Conservation (phyloP, 2,797 vertebrate species). For the Clarias laeviceps region DNA sequence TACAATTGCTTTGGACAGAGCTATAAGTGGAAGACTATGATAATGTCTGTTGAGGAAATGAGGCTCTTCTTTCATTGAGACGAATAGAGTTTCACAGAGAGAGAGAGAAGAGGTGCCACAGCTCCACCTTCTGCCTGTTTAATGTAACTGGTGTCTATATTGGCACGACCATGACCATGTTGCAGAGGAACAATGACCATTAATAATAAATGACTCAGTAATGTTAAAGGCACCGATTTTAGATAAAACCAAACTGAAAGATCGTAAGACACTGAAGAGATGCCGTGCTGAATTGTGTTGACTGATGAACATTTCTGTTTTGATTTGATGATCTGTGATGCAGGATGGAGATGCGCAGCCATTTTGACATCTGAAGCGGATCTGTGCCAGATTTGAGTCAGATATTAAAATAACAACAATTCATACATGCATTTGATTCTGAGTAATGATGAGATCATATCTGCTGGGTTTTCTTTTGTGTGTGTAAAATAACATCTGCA, state of each 20-base stretch:
- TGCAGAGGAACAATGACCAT: neutral
- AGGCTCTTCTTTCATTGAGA: constrained; percentile 24
- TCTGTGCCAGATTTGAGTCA: neutral
- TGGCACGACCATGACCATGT: neutral
- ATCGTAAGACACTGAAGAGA: neutral
- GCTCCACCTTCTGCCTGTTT: constrained; percentile 6
- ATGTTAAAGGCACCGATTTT: neutral
- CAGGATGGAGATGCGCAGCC: neutral
- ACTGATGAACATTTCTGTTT: neutral
- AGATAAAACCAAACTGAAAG: neutral
- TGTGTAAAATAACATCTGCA: neutral
- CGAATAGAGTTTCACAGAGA: constrained; percentile 26
- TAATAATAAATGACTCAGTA: neutral
- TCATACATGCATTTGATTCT: too few species aligned
- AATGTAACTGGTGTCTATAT: neutral
- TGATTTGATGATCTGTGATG: neutral
- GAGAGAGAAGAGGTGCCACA: neutral
- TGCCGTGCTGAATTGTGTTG: neutral
- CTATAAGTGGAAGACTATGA: neutral
- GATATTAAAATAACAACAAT: neutral
- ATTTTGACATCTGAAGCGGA: neutral
- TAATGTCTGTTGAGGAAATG: constrained; percentile 7
- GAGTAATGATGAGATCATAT: neutral
- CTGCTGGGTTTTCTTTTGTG: neutral
- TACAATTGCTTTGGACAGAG: neutral